Evolutionary conservation across 2,888 invertebrate species (phyloP).

Genomic region (Cantharis flavilabris): DNA sequence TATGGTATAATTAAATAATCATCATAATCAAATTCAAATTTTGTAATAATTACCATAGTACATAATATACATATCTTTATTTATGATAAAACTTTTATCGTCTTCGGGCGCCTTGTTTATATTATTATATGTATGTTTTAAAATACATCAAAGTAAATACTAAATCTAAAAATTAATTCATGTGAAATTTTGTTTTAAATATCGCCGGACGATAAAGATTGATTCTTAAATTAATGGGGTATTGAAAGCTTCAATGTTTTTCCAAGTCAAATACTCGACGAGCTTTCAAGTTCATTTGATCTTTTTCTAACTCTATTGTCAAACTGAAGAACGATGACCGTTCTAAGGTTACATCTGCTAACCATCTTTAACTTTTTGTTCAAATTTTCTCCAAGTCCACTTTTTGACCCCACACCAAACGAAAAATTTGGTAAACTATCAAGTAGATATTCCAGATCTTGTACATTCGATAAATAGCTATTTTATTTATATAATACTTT

Average conservation of each 20-base stretch:
- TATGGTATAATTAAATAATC: background rate
- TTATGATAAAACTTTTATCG: background rate
- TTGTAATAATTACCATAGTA: background rate
- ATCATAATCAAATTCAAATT: background rate
- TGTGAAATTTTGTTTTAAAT: background rate
- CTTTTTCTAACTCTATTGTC: background rate
- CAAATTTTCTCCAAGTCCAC: background rate
- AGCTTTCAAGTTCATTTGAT: background rate
- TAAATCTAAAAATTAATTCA: background rate
- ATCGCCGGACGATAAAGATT: background rate
- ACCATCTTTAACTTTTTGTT: background rate
- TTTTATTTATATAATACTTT: too few species aligned
- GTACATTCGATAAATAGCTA: too few species aligned
- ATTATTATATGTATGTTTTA: background rate
- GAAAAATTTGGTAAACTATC: too few species aligned
- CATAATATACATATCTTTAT: background rate
- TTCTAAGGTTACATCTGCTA: background rate
- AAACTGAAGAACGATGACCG: background rate
- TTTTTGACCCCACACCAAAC: background rate
- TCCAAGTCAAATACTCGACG: background rate
- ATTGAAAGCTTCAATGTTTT: background rate
- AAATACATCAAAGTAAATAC: background rate
- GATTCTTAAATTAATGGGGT: background rate
- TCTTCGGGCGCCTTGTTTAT: background rate
- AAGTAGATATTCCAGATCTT: too few species aligned